Evolutionary conservation across 2,113 vertebrate genomes (phyloP), one percentile per base, ranked within the genome.

Genomic region (Chloebia gouldiae): DNA sequence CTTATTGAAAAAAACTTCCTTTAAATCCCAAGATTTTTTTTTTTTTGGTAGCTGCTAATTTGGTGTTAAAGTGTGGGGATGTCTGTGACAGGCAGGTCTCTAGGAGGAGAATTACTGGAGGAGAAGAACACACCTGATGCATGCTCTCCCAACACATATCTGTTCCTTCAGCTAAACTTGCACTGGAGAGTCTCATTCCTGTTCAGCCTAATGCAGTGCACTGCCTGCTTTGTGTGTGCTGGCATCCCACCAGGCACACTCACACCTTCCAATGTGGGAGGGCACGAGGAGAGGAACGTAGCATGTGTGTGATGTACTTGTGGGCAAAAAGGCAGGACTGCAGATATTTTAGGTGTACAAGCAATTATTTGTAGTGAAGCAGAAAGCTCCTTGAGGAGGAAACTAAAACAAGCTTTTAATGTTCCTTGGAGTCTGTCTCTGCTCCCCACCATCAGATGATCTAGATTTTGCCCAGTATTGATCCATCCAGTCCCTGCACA

Each of bases 201-300:
- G 35, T 35, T 51, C 59, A 57, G 30, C 4, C 4, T 60, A n/a
- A 39, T 31, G 45, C 37, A 37, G 2, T 60, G 19, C 6, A 7
- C 23, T 40, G 28, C 42, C 65, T 54, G 59, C 33, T 30, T 22
- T 11, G 10, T n/a, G 30, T 33, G 42, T 73, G 60, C 76, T 71
- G 65, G 63, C 60, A n/a, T 59, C 21, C 49, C 59, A 2, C 23
- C 54, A 64, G 49, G 45, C 68, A 91, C 51, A 12, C 21, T 65
- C 75, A 69, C 69, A 64, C 25, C 53, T 71, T 65, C 35, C 51
- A 9, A 30, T 13, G 13, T 44, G n/a, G 44, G 33, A 81, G 24
- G 20, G 35, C 30, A 44, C 0, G 0, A 18, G 37, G 20, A 24
- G 0, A 18, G 37, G 20, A 24, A 63, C 9, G 4, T 27, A 71